A percentile compares a stretch with the other conserved stretches of the same genome.
Conservation (phyloP, 2,113 vertebrate species). For the Motacilla alba region DNA sequence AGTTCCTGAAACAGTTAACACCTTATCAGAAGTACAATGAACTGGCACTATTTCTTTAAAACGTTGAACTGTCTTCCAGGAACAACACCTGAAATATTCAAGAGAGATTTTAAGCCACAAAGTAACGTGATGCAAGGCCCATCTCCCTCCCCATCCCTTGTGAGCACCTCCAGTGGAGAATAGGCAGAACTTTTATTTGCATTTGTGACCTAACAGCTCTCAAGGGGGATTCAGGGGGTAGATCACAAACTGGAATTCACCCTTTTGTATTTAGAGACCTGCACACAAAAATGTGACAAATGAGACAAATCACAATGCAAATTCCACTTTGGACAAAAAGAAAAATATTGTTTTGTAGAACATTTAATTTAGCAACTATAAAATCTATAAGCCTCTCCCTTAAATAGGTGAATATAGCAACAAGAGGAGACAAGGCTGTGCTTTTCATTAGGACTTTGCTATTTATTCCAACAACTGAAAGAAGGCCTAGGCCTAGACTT, state of each 20-base stretch:
- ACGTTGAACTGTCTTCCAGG: not conserved
- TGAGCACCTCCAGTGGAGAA: not conserved
- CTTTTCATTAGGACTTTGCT: not conserved
- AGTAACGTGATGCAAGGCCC: not conserved
- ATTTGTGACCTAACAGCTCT: not conserved
- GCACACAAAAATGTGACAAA: not conserved
- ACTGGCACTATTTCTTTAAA: not conserved
- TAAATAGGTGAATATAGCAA: not conserved
- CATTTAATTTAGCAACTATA: not conserved
- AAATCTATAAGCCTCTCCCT: not conserved
- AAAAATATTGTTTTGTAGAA: not conserved
- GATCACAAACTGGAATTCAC: not conserved
- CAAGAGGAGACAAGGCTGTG: not conserved
- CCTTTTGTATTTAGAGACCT: not conserved
- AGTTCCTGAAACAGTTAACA: not conserved
- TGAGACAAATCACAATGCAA: not conserved
- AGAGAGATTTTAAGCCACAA: not conserved
- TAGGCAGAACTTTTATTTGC: not conserved
- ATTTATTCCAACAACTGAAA: not conserved
- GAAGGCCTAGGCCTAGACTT: not conserved
- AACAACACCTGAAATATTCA: not conserved
- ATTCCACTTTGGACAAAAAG: not conserved
- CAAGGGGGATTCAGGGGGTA: not conserved
- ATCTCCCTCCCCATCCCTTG: not conserved
- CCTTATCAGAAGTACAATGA: not conserved